phyloP scores from a whole-genome alignment of 2,113 vertebrate genomes.

The Cynoglossus semilaevis region DNA sequence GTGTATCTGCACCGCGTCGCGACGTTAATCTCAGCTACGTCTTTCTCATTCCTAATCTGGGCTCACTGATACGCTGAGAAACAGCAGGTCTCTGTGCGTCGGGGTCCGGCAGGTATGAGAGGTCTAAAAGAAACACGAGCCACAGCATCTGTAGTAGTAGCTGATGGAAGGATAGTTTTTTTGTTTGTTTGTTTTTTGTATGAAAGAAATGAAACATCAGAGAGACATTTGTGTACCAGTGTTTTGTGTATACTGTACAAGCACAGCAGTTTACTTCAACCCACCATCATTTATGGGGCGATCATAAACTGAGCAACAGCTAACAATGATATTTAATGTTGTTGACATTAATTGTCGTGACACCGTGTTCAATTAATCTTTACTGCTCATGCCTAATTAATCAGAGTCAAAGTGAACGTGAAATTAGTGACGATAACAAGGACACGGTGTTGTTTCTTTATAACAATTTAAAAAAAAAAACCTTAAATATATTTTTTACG shows the following conservation, averaged over 20 bases:
- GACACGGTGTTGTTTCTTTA: neutral
- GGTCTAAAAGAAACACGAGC: slow-evolving; percentile 50
- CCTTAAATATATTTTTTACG: too few relatives aligned
- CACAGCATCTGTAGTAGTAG: slow-evolving; percentile 64
- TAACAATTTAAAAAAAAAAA: too few relatives aligned
- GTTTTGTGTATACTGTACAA: slow-evolving; percentile 10
- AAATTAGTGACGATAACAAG: neutral
- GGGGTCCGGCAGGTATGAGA: too few relatives aligned
- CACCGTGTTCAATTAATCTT: neutral
- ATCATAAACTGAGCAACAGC: neutral
- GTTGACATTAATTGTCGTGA: neutral
- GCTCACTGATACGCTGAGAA: slow-evolving; percentile 43
- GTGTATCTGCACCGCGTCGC: slow-evolving; percentile 42
- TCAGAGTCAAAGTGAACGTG: too few relatives aligned
- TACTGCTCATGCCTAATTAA: too few relatives aligned
- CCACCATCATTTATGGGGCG: neutral
- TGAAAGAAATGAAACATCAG: slow-evolving; percentile 48
- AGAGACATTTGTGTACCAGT: too few relatives aligned
- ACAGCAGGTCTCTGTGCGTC: too few relatives aligned
- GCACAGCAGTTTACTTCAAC: slow-evolving; percentile 22
- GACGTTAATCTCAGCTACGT: slow-evolving; percentile 34
- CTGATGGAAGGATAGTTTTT: slow-evolving; percentile 43
- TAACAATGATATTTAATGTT: neutral
- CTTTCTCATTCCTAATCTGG: slow-evolving; percentile 38
- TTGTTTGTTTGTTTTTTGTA: slow-evolving; percentile 47